A percentile compares a stretch with the other conserved stretches of the same genome.
Conservation (phyloP, 2,113 vertebrate genomes). For the Rhynchomys soricoides region DNA sequence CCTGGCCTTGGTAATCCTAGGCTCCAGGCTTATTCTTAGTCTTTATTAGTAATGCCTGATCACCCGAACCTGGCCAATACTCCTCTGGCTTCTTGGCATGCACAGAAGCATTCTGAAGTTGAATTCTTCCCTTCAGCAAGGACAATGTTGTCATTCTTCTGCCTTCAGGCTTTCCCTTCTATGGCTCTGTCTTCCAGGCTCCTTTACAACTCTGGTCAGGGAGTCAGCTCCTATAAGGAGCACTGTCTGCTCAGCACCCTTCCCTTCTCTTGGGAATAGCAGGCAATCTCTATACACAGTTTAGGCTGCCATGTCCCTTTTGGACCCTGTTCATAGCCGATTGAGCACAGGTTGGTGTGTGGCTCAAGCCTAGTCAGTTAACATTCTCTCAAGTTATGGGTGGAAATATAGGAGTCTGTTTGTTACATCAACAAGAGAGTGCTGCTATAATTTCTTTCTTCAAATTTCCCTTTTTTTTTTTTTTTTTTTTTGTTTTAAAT, state of each 20-base stretch:
- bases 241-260: not conserved
- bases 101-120: not conserved
- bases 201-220: not conserved
- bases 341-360: not conserved
- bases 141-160: not conserved
- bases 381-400: not conserved
- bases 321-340: not conserved
- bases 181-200: not conserved
- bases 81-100: not conserved
- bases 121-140: not conserved
- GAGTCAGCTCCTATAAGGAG: not conserved
- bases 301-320: not conserved
- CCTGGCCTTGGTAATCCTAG: not conserved
- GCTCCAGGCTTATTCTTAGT: not conserved
- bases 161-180: not conserved
- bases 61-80: rapidly evolving
- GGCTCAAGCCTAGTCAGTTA: not conserved
- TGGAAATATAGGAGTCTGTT: not conserved
- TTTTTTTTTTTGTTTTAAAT: constrained; percentile 28
- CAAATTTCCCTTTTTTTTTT: not conserved
- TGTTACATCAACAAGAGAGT: not conserved
- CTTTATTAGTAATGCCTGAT: not conserved
- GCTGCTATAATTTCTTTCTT: not conserved
- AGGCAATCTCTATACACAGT: not conserved
- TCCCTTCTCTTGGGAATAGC: not conserved